Percentiles rank a stretch among this genome's conserved stretches.
These are phyloP conservation scores for Eupelmus urozonus DNA, from an alignment of 2,888 invertebrate genomes.

Conservation along the genomic window DNA sequence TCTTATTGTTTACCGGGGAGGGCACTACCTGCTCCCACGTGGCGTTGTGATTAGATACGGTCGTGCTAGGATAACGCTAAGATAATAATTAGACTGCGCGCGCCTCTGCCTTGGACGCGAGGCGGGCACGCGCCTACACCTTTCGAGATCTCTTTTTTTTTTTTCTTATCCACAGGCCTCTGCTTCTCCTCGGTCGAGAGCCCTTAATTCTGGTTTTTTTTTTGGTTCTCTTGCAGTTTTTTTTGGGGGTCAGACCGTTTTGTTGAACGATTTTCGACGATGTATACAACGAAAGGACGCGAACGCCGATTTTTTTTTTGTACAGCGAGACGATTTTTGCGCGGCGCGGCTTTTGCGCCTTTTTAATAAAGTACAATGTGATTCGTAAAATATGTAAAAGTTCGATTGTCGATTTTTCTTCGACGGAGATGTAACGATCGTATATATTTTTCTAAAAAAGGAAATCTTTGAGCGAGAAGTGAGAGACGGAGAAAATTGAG, in stretches of 20 bases:
- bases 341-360: neutral
- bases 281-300: slow-evolving; percentile 5
- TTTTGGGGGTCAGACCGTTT: too few relatives aligned
- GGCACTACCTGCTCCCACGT: too few relatives aligned
- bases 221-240: neutral
- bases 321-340: slow-evolving; percentile 38
- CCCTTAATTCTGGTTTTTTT: neutral
- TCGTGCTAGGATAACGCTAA: slow-evolving; percentile 66
- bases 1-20: too few relatives aligned
- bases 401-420: slow-evolving; percentile 12
- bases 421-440: neutral
- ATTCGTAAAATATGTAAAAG: slow-evolving; percentile 46
- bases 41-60: slow-evolving; percentile 69
- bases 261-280: neutral
- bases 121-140: too few relatives aligned
- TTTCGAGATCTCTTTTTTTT: slow-evolving; percentile 33
- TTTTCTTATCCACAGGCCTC: neutral
- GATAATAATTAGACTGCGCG: slow-evolving; percentile 68
- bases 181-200: neutral
- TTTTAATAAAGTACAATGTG: slow-evolving; percentile 51
- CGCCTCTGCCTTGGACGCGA: slow-evolving; percentile 49
- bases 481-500: slow-evolving; percentile 40
- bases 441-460: slow-evolving; percentile 47
- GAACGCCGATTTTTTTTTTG: slow-evolving; percentile 33
- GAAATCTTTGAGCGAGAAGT: slow-evolving; percentile 29